phyloP scores from a whole-genome alignment of 2,113 vertebrate species.

The Cinclus cinclus region DNA sequence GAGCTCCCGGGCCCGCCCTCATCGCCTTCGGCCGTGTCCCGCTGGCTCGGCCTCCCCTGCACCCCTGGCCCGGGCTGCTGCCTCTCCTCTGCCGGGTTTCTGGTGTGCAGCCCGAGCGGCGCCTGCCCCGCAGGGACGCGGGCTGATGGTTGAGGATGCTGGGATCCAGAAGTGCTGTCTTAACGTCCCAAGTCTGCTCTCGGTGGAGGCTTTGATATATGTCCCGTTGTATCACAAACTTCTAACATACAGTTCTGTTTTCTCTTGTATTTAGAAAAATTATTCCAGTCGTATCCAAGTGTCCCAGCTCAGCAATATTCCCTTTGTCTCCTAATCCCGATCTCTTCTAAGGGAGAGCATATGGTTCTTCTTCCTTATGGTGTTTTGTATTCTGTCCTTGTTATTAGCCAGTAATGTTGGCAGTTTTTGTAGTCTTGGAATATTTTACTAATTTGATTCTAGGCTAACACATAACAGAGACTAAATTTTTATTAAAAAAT shows the following conservation, averaged over 20 bases:
- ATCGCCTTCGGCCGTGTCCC: background rate
- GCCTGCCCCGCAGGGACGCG: background rate
- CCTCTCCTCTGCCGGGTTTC: background rate
- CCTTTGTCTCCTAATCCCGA: conserved; percentile 18
- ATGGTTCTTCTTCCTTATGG: background rate
- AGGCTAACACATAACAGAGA: background rate
- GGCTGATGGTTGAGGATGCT: accelerated
- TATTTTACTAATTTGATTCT: background rate
- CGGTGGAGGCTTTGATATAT: accelerated
- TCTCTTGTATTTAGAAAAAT: background rate
- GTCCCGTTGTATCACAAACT: background rate
- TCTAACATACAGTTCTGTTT: background rate
- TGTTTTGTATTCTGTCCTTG: background rate
- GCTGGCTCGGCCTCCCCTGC: background rate
- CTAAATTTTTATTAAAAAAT: background rate
- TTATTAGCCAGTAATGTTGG: background rate
- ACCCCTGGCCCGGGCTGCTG: accelerated
- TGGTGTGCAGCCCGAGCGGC: background rate
- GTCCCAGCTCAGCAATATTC: background rate
- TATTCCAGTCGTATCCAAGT: background rate
- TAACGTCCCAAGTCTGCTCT: background rate
- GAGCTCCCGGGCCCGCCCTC: background rate
- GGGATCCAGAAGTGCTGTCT: accelerated
- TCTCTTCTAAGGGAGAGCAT: background rate
- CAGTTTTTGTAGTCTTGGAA: background rate